A percentile compares a stretch with the other conserved stretches of the same genome.
phyloP scores from a whole-genome alignment of 2,113 vertebrate species.

The Xerus inauris region DNA sequence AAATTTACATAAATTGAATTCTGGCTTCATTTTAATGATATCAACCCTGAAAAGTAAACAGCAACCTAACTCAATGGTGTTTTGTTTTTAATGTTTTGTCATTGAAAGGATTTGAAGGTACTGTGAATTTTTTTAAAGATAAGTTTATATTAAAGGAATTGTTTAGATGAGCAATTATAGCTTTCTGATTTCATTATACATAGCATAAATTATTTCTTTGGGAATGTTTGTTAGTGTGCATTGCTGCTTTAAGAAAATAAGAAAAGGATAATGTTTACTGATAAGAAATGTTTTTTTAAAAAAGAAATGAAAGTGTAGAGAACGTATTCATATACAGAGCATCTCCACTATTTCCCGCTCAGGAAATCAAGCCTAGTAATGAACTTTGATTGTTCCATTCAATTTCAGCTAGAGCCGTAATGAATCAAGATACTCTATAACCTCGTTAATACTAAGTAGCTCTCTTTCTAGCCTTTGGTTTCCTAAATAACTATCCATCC shows the following conservation, averaged over 20 bases:
- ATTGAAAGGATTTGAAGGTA: constrained; percentile 51
- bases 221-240: constrained; percentile 3
- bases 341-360: constrained; percentile 64
- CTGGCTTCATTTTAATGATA: constrained; percentile 63
- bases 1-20: constrained; percentile 73
- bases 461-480: constrained; percentile 65
- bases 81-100: constrained; percentile 40
- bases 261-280: constrained; percentile 72
- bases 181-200: constrained; percentile 73
- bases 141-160: constrained; percentile 32
- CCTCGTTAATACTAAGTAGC: constrained; percentile 72
- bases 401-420: constrained; percentile 76
- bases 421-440: constrained; percentile 77
- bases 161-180: constrained; percentile 64
- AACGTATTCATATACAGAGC: constrained; percentile 60
- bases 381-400: constrained; percentile 80
- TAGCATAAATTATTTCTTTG: constrained; percentile 62
- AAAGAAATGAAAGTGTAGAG: constrained; percentile 56
- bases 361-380: constrained; percentile 61
- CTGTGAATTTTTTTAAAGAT: constrained; percentile 26
- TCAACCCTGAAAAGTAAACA: constrained; percentile 67
- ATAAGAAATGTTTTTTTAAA: constrained; percentile 60
- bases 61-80: background rate
- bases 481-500: constrained; percentile 71
- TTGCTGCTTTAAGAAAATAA: constrained; percentile 35